These are phyloP conservation scores for Labeo catla DNA, from an alignment of 2,113 vertebrate genomes.

Conservation along the genomic window DNA sequence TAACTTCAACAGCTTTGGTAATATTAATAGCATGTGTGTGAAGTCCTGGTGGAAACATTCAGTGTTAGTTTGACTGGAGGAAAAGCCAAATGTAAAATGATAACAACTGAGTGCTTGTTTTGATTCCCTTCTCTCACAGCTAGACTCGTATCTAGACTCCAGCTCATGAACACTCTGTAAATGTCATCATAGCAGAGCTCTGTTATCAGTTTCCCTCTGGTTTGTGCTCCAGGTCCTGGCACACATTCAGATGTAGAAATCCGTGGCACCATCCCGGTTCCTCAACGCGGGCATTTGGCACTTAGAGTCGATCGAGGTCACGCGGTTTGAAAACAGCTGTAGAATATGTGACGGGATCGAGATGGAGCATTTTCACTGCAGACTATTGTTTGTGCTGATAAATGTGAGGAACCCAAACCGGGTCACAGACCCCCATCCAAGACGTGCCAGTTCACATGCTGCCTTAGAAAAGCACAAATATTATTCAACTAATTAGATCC, in stretches of 20 bases:
- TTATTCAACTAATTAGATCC: neutral
- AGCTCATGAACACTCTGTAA: slow-evolving; percentile 8
- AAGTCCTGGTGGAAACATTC: too few species aligned
- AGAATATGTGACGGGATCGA: slow-evolving; percentile 46
- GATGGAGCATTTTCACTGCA: slow-evolving; percentile 40
- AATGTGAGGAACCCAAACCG: slow-evolving; percentile 24
- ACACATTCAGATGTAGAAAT: slow-evolving; percentile 52
- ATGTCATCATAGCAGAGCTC: slow-evolving; percentile 1
- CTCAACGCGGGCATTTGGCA: slow-evolving; percentile 5
- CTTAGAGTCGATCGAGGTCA: slow-evolving; percentile 27
- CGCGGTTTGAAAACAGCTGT: slow-evolving; percentile 40
- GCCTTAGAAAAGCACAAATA: neutral
- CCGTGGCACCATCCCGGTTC: neutral
- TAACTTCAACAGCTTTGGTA: too few species aligned
- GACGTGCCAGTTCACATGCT: neutral
- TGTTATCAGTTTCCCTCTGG: slow-evolving; percentile 2
- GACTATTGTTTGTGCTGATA: slow-evolving; percentile 47
- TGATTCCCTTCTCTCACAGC: neutral
- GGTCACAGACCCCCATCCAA: slow-evolving; percentile 37
- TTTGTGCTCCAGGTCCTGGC: slow-evolving; percentile 55
- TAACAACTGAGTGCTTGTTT: neutral
- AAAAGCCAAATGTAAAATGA: neutral
- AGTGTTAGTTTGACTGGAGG: neutral
- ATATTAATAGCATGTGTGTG: too few species aligned
- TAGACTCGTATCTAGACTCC: neutral